These are phyloP conservation scores for Pilophorus perplexus DNA, from an alignment of 2,888 invertebrate species.

Conservation along the genomic window DNA sequence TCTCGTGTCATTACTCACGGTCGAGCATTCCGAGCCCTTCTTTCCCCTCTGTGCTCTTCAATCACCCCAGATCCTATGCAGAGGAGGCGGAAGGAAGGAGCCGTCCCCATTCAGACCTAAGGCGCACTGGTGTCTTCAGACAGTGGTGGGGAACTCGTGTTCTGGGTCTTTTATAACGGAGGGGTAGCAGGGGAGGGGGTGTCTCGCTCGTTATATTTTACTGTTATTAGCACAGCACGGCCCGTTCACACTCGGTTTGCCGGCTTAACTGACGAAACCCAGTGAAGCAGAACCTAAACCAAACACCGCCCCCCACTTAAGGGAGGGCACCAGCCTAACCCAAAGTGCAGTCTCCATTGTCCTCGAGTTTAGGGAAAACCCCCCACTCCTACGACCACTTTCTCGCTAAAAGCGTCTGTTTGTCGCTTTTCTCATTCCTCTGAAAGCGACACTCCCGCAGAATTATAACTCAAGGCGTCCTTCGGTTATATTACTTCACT, in stretches of 20 bases:
- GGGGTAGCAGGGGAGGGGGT: neutral
- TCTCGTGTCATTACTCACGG: slow-evolving; percentile 26
- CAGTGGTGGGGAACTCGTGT: neutral
- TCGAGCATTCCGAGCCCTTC: neutral
- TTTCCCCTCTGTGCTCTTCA: neutral
- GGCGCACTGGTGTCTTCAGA: neutral
- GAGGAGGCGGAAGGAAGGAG: slow-evolving; percentile 5
- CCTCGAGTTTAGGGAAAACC: slow-evolving; percentile 10
- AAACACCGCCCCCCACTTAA: slow-evolving; percentile 28
- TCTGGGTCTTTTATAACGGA: no score
- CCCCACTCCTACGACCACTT: neutral
- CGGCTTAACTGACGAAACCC: slow-evolving; percentile 38
- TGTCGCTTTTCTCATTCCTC: slow-evolving; percentile 39
- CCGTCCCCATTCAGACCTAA: neutral
- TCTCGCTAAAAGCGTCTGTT: slow-evolving; percentile 39
- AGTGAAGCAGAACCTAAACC: slow-evolving; percentile 38
- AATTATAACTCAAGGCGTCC: slow-evolving; percentile 23
- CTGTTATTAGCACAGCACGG: slow-evolving; percentile 42
- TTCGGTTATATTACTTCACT: slow-evolving; percentile 16
- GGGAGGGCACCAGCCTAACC: neutral
- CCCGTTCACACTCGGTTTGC: slow-evolving; percentile 43
- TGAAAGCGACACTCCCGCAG: slow-evolving; percentile 39
- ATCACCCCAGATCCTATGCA: neutral
- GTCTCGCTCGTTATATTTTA: slow-evolving; percentile 38
- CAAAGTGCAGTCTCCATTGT: slow-evolving; percentile 33